Evolutionary conservation across 1,140 invertebrate genomes (phyloP).

Genomic region (Plectus sambesii): DNA sequence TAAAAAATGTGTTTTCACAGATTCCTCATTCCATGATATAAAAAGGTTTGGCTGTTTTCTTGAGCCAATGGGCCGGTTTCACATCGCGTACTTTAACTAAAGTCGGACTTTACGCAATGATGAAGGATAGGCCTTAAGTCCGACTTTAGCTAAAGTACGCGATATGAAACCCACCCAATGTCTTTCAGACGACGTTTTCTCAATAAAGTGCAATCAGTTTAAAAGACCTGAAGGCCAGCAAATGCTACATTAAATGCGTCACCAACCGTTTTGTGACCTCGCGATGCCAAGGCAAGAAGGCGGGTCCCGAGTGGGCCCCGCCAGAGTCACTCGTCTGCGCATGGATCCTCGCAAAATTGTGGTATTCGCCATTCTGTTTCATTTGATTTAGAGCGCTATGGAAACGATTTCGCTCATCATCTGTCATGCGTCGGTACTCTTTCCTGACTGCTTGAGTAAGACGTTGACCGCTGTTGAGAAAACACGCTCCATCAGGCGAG

Average conservation of each 20-base stretch:
- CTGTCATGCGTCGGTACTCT: constrained; percentile 44
- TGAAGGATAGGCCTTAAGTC: too few species aligned
- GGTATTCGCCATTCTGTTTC: constrained; percentile 35
- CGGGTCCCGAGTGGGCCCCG: constrained; percentile 28
- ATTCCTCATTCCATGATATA: too few species aligned
- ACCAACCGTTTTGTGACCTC: constrained; percentile 26
- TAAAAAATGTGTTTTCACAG: too few species aligned
- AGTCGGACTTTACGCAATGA: too few species aligned
- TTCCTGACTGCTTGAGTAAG: constrained; percentile 32
- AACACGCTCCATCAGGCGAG: constrained; percentile 28
- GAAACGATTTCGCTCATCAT: constrained; percentile 35
- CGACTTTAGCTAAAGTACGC: too few species aligned
- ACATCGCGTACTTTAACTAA: too few species aligned
- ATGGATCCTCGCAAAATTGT: constrained; percentile 26
- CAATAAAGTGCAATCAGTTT: too few species aligned
- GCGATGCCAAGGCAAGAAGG: constrained; percentile 27
- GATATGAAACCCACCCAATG: too few species aligned
- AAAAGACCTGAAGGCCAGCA: background rate
- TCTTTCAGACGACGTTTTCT: too few species aligned
- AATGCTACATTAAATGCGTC: background rate
- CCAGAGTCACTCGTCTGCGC: constrained; percentile 13
- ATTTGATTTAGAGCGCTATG: constrained; percentile 41
- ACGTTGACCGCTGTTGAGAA: constrained; percentile 19
- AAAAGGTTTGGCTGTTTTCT: too few species aligned
- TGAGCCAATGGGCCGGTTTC: too few species aligned